Evolutionary conservation across 2,888 invertebrate species (phyloP), one percentile per base, ranked within the genome.

Genomic region (Drosophila bunnanda): DNA sequence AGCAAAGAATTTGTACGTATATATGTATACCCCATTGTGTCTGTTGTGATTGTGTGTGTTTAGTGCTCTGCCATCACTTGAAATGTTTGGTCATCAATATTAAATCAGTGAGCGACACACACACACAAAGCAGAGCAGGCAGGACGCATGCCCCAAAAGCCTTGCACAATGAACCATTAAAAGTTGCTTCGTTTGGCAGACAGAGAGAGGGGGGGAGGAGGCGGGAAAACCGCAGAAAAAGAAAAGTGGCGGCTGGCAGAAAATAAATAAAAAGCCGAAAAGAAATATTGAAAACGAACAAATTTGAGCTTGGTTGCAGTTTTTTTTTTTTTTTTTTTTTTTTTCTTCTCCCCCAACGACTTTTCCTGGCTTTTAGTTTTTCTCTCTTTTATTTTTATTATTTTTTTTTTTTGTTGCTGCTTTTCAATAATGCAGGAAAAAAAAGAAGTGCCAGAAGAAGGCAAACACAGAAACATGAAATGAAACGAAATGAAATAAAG

Each of bases 1-100:
- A 25, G 4, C 25, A 4, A 25, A 4, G 25, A 25, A 2, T 25
- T 25, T 25, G 25, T 25, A 25, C 25, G 25, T 4, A 25, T 25
- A n/a, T n/a, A n/a, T n/a, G n/a, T 6, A 36, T 28, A 15, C 17
- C 30, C 13, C 41, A 22, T 32, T 41, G 32, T 32, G 32, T 13
- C 20, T 36, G 44, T 25, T 62, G 32, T 60, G 38, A 41, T 12
- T 60, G 52, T 46, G 69, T 73, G 62, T 53, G 46, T 65, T 66
- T 66, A 66, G 66, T 78, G 43, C 44, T 73, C 72, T 73, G 60
- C 60, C 78, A 84, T 77, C 85, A 82, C 78, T 84, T 79, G 85
- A 87, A 82, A 78, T 84, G 88, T 88, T 87, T 82, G 85, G 82
- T 84, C 85, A 87, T 83, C 83, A 83, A 83, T 83, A 87, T 83